A percentile compares a stretch with the other conserved stretches of the same genome.
Conservation (phyloP, 2,113 vertebrate genomes). For the Dromas ardeola region DNA sequence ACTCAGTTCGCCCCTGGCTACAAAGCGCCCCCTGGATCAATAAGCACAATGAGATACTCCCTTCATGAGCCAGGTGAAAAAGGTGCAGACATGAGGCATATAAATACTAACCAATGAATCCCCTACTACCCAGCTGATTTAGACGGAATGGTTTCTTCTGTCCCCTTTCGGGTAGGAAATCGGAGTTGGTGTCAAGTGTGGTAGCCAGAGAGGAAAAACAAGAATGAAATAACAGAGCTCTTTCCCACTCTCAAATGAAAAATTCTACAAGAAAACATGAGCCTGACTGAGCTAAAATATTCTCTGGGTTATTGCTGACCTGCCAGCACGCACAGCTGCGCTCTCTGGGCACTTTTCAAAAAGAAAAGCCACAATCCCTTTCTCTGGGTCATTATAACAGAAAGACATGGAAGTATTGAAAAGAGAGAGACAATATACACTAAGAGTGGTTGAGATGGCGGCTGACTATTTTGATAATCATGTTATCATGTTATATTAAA, state of each 20-base stretch:
- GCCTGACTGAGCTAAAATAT: neutral
- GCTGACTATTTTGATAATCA: neutral
- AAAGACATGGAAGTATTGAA: neutral
- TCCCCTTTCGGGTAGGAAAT: conserved; percentile 17
- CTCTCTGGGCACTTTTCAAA: neutral
- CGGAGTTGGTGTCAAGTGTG: neutral
- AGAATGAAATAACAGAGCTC: neutral
- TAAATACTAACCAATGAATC: neutral
- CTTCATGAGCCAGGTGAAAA: neutral
- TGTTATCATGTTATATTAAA: neutral
- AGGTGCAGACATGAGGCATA: neutral
- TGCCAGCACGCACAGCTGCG: neutral
- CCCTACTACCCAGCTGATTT: neutral
- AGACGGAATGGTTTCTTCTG: neutral
- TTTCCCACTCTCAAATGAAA: neutral
- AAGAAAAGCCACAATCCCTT: neutral
- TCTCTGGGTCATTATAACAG: neutral
- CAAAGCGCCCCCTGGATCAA: neutral
- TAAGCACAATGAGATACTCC: neutral
- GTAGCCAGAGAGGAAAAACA: neutral
- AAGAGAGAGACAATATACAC: neutral
- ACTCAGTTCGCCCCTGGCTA: neutral
- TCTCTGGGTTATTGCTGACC: neutral
- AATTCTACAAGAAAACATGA: neutral
- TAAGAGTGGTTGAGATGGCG: neutral